Evolutionary conservation across 2,888 invertebrate species (phyloP).

Genomic region (Nephrocerus scutellatus): DNA sequence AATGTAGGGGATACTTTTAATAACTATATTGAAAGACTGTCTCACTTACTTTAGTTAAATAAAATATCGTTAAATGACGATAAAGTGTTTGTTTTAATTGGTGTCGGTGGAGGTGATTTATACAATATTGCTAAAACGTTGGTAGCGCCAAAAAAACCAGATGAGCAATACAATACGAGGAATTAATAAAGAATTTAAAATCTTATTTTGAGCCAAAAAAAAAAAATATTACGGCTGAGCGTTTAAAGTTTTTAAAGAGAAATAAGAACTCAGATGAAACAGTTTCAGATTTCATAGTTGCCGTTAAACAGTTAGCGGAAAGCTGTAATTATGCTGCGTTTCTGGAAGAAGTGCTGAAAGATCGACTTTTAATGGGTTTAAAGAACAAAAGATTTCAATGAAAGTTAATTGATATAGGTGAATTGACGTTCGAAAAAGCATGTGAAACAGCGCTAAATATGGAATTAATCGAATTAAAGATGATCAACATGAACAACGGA

Average conservation of each 20-base stretch:
- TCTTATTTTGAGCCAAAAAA: conserved; percentile 9
- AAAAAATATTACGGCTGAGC: conserved; percentile 7
- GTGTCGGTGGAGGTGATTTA: conserved; percentile 6
- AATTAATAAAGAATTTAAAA: conserved; percentile 1
- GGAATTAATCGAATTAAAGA: conserved; percentile 6
- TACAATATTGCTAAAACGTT: conserved; percentile 11
- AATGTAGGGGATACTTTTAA: too few relatives aligned
- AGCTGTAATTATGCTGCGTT: conserved; percentile 6
- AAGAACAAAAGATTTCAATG: conserved; percentile 4
- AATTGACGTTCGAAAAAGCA: conserved; percentile 7
- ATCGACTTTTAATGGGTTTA: conserved; percentile 3
- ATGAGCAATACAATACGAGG: conserved; percentile 4
- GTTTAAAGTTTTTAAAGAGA: conserved; percentile 6
- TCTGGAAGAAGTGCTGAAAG: conserved; percentile 6
- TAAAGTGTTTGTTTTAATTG: too few relatives aligned
- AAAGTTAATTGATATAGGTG: conserved; percentile 5
- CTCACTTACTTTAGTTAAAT: too few relatives aligned
- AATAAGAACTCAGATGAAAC: conserved; percentile 3
- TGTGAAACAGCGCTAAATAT: conserved; percentile 9
- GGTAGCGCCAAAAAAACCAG: conserved; percentile 7
- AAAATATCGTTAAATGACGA: too few relatives aligned
- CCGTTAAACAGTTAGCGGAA: conserved; percentile 5
- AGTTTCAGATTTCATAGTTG: conserved; percentile 10
- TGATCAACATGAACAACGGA: conserved; percentile 1
- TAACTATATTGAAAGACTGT: too few relatives aligned